phyloP scores from a whole-genome alignment of 2,797 vertebrate genomes.

The Xenops minutus region DNA sequence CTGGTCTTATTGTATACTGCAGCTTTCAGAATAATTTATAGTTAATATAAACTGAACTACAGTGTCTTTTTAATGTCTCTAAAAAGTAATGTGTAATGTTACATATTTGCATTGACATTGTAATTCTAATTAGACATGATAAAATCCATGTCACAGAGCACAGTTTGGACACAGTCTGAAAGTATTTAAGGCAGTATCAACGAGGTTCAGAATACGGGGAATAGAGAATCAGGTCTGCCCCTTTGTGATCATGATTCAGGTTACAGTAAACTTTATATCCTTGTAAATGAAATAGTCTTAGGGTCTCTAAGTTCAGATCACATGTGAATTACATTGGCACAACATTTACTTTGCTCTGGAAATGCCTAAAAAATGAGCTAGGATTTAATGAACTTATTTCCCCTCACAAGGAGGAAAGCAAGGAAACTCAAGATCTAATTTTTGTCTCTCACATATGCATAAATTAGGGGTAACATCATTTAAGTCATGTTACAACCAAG shows the following conservation, averaged over 20 bases:
- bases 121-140: background rate
- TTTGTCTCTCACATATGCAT: background rate
- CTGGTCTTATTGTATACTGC: background rate
- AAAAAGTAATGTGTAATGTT: background rate
- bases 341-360: constrained; percentile 21
- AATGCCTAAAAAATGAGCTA: constrained; percentile 58
- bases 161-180: background rate
- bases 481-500: background rate
- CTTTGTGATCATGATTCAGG: background rate
- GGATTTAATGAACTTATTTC: constrained; percentile 3
- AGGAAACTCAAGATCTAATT: background rate
- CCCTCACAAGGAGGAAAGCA: background rate
- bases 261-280: constrained; percentile 49
- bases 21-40: background rate
- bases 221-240: background rate
- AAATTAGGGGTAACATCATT: background rate
- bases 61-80: background rate
- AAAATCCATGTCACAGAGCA: background rate
- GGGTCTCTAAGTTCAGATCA: constrained; percentile 33
- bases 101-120: background rate
- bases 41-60: background rate
- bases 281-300: constrained; percentile 61
- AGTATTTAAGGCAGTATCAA: background rate
- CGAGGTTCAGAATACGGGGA: background rate
- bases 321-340: constrained; percentile 45